Conservation (phyloP, 2,888 invertebrate genomes). For the Ariolimax columbianus region DNA sequence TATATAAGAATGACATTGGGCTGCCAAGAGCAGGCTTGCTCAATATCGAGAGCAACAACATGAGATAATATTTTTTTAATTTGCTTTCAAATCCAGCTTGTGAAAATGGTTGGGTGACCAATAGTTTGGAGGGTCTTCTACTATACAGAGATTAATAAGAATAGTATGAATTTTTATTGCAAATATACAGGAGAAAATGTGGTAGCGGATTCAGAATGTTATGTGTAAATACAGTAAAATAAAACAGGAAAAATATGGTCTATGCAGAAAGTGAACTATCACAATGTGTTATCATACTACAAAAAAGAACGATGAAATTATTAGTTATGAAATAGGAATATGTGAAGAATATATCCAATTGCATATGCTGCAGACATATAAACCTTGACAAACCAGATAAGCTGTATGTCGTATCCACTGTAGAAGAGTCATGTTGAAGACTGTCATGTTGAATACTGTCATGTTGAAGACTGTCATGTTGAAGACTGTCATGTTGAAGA, state of each 20-base stretch:
- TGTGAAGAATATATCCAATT: not conserved
- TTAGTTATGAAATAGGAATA: not conserved
- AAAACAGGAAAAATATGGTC: not conserved
- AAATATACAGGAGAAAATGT: too few species aligned
- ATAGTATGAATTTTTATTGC: too few species aligned
- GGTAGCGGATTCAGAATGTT: not conserved
- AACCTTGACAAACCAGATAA: not conserved
- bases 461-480: not conserved
- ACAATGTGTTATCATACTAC: not conserved
- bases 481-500: not conserved
- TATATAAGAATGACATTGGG: too few species aligned
- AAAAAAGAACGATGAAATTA: not conserved
- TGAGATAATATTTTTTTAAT: too few species aligned
- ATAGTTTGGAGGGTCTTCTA: too few species aligned
- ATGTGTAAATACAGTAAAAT: not conserved
- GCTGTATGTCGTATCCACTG: not conserved
- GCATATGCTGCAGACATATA: not conserved
- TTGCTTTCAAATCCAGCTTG: too few species aligned
- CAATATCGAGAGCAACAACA: too few species aligned
- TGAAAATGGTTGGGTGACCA: too few species aligned
- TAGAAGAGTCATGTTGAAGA: not conserved
- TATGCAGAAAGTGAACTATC: not conserved
- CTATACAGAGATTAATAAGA: too few species aligned
- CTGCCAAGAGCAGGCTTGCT: too few species aligned
- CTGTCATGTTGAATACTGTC: too few species aligned